Evolutionary conservation across 2,888 invertebrate species (phyloP).

Genomic region (Cheilosia soror): DNA sequence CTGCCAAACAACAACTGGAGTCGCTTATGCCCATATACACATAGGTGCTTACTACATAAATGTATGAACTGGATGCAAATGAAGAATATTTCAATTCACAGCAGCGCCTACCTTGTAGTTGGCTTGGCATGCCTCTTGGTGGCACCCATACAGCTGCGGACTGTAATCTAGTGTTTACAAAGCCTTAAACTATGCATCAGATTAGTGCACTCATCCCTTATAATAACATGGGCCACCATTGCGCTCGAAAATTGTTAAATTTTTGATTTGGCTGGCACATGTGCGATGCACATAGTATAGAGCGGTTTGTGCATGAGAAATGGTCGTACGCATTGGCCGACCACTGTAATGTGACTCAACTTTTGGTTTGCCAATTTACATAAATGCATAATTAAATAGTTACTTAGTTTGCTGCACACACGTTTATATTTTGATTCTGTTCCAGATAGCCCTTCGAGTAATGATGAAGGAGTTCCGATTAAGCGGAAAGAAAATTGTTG

Average conservation of each 20-base stretch:
- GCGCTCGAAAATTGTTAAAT: conserved; percentile 51
- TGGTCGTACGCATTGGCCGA: conserved; percentile 46
- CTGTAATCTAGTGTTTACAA: conserved; percentile 67
- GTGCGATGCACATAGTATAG: neutral
- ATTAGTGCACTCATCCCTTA: conserved; percentile 66
- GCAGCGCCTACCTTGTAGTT: neutral
- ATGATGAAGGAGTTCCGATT: conserved; percentile 42
- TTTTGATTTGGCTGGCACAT: conserved; percentile 22
- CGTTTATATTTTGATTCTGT: conserved; percentile 59
- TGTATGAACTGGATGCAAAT: conserved; percentile 57
- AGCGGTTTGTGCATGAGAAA: conserved; percentile 10
- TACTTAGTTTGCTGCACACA: conserved; percentile 42
- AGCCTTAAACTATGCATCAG: conserved; percentile 72
- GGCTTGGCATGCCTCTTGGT: conserved; percentile 10
- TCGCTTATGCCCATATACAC: conserved; percentile 17
- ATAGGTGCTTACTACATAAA: conserved; percentile 1
- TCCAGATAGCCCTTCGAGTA: conserved; percentile 24
- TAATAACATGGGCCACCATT: conserved; percentile 56
- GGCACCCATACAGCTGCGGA: conserved; percentile 34
- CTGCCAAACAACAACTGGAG: conserved; percentile 41
- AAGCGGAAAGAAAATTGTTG: conserved; percentile 26
- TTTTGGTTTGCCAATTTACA: conserved; percentile 53
- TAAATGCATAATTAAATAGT: conserved; percentile 62
- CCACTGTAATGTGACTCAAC: conserved; percentile 20
- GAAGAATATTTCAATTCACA: conserved; percentile 48